Evolutionary conservation across 2,797 vertebrate species (phyloP).

Genomic region (Sternarchorhynchus goeldii): DNA sequence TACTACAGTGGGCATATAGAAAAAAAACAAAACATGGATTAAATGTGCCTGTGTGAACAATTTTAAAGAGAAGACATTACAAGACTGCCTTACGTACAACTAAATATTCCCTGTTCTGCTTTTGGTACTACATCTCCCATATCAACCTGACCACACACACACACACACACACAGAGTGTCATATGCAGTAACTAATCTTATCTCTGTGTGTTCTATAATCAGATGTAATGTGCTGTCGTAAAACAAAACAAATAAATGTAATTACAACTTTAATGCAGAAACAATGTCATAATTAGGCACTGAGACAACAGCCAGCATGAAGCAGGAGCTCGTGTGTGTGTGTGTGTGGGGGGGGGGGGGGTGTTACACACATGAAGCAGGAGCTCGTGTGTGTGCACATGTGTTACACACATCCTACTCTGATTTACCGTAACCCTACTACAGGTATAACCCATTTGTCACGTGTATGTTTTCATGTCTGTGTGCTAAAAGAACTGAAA

Average conservation of each 20-base stretch:
- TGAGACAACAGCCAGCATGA: constrained; percentile 17
- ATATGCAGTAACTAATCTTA: constrained; percentile 14
- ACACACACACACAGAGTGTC: not conserved
- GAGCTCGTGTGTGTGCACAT: not conserved
- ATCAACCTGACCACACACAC: not conserved
- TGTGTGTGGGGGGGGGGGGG: constrained; percentile 7
- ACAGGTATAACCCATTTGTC: constrained; percentile 44
- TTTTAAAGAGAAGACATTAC: constrained; percentile 20
- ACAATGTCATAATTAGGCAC: constrained; percentile 47
- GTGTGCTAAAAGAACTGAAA: constrained; percentile 8
- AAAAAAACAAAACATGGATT: constrained; percentile 10
- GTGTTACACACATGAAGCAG: not conserved
- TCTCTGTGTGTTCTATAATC: constrained; percentile 28
- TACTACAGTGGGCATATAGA: constrained; percentile 15
- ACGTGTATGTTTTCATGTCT: constrained; percentile 13
- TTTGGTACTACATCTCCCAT: not conserved
- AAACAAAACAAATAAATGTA: constrained; percentile 40
- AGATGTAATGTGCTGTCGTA: constrained; percentile 32
- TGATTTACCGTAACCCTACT: constrained; percentile 37
- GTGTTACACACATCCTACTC: constrained; percentile 32
- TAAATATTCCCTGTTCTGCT: not conserved
- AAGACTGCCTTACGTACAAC: not conserved
- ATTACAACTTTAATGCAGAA: constrained; percentile 45
- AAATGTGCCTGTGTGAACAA: constrained; percentile 10
- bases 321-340: constrained; percentile 5